Conservation (phyloP, 2,113 vertebrate species). For the Nanorana parkeri region DNA sequence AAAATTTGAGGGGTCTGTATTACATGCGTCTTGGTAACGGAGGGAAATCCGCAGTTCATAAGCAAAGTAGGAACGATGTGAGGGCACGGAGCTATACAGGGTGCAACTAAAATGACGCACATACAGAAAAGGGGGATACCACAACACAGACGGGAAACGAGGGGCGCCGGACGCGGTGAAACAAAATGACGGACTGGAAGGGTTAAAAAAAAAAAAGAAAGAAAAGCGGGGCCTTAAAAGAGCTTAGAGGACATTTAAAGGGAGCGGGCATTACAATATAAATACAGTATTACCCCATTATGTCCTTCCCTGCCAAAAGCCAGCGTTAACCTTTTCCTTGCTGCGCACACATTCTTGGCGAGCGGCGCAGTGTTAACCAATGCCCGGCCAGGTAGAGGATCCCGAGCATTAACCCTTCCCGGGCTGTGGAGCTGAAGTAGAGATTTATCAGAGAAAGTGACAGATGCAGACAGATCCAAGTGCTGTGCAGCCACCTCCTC, state of each 20-base stretch:
- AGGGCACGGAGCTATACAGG: not conserved
- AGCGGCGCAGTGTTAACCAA: not conserved
- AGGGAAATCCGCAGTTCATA: too few species aligned
- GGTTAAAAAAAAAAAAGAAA: too few species aligned
- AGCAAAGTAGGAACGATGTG: too few species aligned
- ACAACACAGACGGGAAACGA: not conserved
- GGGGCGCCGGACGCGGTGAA: not conserved
- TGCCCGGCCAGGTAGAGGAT: not conserved
- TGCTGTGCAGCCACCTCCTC: not conserved
- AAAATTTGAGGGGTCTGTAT: too few species aligned
- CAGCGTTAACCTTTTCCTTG: not conserved
- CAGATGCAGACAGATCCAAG: not conserved
- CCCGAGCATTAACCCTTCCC: constrained; percentile 20
- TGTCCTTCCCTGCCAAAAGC: not conserved
- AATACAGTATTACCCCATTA: not conserved
- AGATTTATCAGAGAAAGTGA: constrained; percentile 13
- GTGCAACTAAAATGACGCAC: too few species aligned
- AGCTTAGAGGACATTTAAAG: too few species aligned
- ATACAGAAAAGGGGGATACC: too few species aligned
- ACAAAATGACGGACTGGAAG: not conserved
- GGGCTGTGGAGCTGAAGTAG: not conserved
- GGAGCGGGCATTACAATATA: not conserved
- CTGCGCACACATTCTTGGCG: not conserved
- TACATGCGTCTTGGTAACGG: too few species aligned
- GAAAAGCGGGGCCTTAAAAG: not conserved